Base-by-base conservation (phyloP, 2,888 invertebrate genomes). In the Caenorhabditis panamensis region DNA sequence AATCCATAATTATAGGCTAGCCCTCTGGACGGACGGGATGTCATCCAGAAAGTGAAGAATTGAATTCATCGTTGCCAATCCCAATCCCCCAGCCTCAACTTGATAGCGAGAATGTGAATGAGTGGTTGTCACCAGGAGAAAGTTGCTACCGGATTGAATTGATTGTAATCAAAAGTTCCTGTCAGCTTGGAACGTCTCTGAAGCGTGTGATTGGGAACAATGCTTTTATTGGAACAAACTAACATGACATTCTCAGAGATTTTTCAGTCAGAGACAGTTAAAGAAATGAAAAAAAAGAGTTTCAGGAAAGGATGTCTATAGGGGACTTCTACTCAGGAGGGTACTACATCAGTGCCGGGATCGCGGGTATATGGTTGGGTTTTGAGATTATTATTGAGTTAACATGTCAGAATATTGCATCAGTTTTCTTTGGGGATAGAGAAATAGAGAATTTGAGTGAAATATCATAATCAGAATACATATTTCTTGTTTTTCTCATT, bases 1-100 rank as follows among this genome's bases (percentile, higher is more conserved):
- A 73, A 41, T 51, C 73, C 64, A 4, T 66, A 66, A 73, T 73
- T 73, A 73, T 64, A 73, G 73, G 73, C 31, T 73, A 36, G 51
- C 56, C 31, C 11, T 28, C 37, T 20, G 13, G 18, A 31, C 20
- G 53, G 22, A n/a, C 9, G 31, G 59, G 59, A 22, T 59, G 73
- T 66, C 64, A 73, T 73, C 26, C 47, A 73, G 51, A 66, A 59
- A 66, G 66, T 66, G 73, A 56, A 64, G 58, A 31, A 41, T 47
- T 36, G 64, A 37, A 73, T 73, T 64, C 51, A 64, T 73, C 56
- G 51, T 58, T 24, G 56, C 44, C 58, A 26, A 54, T n/a, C 28
- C n/a, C 24, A n/a, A 18, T 18, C 69, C 41, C 41, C 5, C n/a
- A n/a, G n/a, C 6, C 13, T 13, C 41, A 69, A 69, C 59, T 59